Evolutionary conservation across 2,797 vertebrate genomes (phyloP), one percentile per base, ranked within the genome.

Genomic region (Brachyrhaphis roseni): DNA sequence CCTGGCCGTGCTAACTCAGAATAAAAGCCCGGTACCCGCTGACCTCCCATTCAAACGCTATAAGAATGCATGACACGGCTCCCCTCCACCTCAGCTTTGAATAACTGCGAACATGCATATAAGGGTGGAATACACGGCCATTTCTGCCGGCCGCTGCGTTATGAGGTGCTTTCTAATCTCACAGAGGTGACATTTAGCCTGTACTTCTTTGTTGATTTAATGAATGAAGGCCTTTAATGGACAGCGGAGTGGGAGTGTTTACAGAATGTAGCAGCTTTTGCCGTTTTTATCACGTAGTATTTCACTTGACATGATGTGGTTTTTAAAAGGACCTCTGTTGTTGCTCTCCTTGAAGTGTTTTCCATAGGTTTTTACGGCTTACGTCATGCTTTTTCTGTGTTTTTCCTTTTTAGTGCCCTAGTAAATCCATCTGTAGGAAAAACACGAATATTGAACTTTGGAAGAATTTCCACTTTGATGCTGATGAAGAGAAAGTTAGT

Each of bases 221-320:
- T 94, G 89, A 92, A 93, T 89, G 91, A 92, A 92, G 83, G 28
- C 78, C 87, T 94, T 92, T 95, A 95, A 95, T 95, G 92, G 93
- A 92, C 88, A 83, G 85, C 73, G 84, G 87, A 92, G 89, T 86
- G 83, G 87, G 87, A 84, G 91, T 75, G 91, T 92, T 94, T 91
- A 84, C 84, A 84, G 89, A 89, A 93, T 90, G 91, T 81, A 90
- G 86, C 91, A 87, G 90, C 90, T 93, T 94, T 91, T 89, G 89
- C 88, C 46, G 11, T 90, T 92, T 95, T 95, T 95, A 96, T 94
- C 73, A 85, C 79, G 80, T 84, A 81, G 89, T 94, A 91, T 92
- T 77, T 90, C 92, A 93, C 88, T 89, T 73, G 83, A 80, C 77
- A 78, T 91, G 87, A 92, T 93, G 87, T 92, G 87, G 92, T 93